A percentile compares a stretch with the other conserved stretches of the same genome.
Evolutionary conservation across 2,888 invertebrate species (phyloP).

Genomic region (Cephalotes varians): DNA sequence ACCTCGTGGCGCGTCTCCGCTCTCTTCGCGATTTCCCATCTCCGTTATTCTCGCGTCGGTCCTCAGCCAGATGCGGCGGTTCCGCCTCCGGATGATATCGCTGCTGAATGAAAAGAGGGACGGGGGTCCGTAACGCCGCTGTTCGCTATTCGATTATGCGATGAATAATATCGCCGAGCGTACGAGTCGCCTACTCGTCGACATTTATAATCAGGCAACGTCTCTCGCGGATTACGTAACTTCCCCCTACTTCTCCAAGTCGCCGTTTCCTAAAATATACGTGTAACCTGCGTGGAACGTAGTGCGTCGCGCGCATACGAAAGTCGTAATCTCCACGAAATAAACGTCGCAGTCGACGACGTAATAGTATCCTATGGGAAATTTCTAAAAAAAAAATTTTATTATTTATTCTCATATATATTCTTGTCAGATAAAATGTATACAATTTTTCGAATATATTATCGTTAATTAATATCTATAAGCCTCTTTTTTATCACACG

Average conservation of each 20-base stretch:
- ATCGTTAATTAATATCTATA: not conserved
- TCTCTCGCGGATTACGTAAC: conserved; percentile 8
- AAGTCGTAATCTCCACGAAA: not conserved
- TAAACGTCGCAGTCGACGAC: not conserved
- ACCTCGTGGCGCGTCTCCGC: not conserved
- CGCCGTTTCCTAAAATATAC: conserved; percentile 39
- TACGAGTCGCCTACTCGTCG: not conserved
- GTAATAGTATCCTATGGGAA: not conserved
- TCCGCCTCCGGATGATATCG: not conserved
- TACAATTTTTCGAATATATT: not conserved
- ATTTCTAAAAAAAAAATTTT: not conserved
- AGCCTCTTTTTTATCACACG: not conserved
- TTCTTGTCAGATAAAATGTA: not conserved
- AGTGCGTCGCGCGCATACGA: not conserved
- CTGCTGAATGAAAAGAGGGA: not conserved
- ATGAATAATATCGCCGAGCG: conserved; percentile 7
- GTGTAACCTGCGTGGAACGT: conserved; percentile 32
- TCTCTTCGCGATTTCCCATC: conserved; percentile 11
- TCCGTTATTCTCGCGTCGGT: not conserved
- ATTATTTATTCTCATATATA: not conserved
- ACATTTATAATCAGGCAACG: not conserved
- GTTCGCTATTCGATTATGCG: not conserved
- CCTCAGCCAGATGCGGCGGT: not conserved
- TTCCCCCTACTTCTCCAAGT: not conserved
- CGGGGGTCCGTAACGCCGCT: not conserved